Conservation (phyloP, 2,113 vertebrate genomes). For the Dasyornis broadbenti region DNA sequence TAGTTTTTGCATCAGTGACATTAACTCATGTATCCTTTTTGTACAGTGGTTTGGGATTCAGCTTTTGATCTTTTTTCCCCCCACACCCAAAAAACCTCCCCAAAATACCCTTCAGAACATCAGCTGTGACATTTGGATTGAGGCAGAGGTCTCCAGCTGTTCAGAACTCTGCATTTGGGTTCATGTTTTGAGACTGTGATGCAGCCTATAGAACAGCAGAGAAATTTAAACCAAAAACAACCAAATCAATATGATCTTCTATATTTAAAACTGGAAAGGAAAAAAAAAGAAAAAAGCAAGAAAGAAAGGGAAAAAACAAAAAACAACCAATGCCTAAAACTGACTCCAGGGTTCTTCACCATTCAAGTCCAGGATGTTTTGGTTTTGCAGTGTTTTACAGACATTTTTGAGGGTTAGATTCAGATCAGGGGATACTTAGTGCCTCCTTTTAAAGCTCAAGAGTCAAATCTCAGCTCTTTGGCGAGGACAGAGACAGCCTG, state of each 20-base stretch:
- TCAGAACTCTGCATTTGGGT: not conserved
- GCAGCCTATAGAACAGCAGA: not conserved
- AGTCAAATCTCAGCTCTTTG: not conserved
- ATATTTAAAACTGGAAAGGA: not conserved
- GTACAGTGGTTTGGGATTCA: not conserved
- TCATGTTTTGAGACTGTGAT: not conserved
- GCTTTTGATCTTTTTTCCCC: not conserved
- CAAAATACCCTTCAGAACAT: not conserved
- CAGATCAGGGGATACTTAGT: not conserved
- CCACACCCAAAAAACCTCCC: rapidly evolving
- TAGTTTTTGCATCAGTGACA: not conserved
- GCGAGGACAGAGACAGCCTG: not conserved
- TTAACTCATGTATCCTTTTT: not conserved
- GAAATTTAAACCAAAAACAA: not conserved
- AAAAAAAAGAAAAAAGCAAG: not conserved
- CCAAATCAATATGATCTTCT: not conserved
- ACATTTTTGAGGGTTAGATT: not conserved
- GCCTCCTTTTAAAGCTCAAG: not conserved
- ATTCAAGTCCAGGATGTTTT: not conserved
- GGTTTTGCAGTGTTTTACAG: not conserved
- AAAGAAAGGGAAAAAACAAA: too few relatives aligned
- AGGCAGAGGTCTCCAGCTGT: not conserved
- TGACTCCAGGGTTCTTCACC: not conserved
- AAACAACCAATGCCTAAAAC: not conserved
- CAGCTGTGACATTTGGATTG: not conserved